A percentile compares a stretch with the other conserved stretches of the same genome.
phyloP scores from a whole-genome alignment of 2,888 invertebrate genomes.

The Drosophila longiperda region DNA sequence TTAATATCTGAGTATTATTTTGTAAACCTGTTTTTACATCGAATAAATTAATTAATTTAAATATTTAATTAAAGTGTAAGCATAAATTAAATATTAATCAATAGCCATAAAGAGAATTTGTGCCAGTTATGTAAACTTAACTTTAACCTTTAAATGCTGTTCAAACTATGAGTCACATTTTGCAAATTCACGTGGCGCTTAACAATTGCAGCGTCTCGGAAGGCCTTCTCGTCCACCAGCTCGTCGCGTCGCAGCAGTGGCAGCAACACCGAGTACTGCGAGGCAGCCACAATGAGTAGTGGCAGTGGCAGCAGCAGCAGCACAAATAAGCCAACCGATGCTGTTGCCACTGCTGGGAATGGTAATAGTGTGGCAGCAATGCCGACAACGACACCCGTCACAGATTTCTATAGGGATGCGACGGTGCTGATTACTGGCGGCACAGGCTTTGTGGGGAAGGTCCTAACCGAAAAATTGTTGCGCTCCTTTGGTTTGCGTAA shows the following conservation, averaged over 20 bases:
- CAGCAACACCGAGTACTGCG: slow-evolving; percentile 38
- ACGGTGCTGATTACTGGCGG: slow-evolving; percentile 85
- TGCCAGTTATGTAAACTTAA: background rate
- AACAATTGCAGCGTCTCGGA: slow-evolving; percentile 43
- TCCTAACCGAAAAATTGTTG: slow-evolving; percentile 84
- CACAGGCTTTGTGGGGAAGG: slow-evolving; percentile 85
- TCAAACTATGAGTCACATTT: slow-evolving; percentile 22
- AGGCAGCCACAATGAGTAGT: slow-evolving; percentile 43
- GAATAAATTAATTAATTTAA: background rate
- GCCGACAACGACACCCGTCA: slow-evolving; percentile 72
- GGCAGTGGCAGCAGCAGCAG: background rate
- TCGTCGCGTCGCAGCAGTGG: slow-evolving; percentile 60
- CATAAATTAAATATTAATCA: background rate
- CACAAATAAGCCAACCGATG: background rate
- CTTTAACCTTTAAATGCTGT: background rate
- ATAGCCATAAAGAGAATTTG: background rate
- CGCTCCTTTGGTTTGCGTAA: slow-evolving; percentile 83
- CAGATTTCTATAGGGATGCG: slow-evolving; percentile 83
- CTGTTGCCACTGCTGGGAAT: slow-evolving; percentile 21
- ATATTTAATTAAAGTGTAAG: background rate
- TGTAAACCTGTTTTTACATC: too few species aligned
- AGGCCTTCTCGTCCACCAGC: slow-evolving; percentile 71
- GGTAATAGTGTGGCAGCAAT: slow-evolving; percentile 15
- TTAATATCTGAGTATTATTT: background rate
- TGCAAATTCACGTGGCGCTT: background rate